Evolutionary conservation across 2,113 vertebrate genomes (phyloP), one percentile per base, ranked within the genome.

Genomic region (Castor canadensis): DNA sequence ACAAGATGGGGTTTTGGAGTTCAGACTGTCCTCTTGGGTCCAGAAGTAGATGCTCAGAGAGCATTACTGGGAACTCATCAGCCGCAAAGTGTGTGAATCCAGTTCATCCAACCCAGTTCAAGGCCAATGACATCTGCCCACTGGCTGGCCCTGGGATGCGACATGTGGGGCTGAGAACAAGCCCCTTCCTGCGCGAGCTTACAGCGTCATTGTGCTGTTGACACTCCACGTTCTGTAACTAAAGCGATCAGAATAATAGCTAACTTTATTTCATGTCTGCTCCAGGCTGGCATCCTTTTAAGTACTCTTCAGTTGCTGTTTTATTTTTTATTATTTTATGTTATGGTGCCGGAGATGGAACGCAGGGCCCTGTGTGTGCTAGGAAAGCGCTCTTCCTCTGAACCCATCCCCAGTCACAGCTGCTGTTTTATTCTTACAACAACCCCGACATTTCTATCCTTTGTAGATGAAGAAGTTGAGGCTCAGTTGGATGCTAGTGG

Each of bases 191-290:
- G 72, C 26, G 64, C 35, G 28, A 73, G n/a, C 13, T 10, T 1
- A 17, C 1, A 17, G 4, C 11, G 0, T 22, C 16, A 3, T n/a
- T 30, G 22, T 43, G n/a, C 6, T 2, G 12, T 22, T 12, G 9
- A 45, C 0, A 8, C 26, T 17, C 8, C 20, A 72, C n/a, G 13
- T 16, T 45, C 6, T 28, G 15, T 47, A 52, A 47, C 24, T 73
- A 54, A 17, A n/a, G 56, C 1, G 4, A 45, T 17, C 15, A 20
- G 52, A 43, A 26, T 26, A 32, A 19, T 1, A 35, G 45, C 76
- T 71, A 20, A 35, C 40, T 4, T 22, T 67, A n/a, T 1, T 40
- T 12, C 12, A 45, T 10, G 22, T 9, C 43, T 52, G 17, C 30
- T 35, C 7, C 43, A 8, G 49, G 32, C 13, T 35, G 43, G 24